Evolutionary conservation across 2,888 invertebrate species (phyloP), one percentile per base, ranked within the genome.

Genomic region (Ichneumoninae sp.): DNA sequence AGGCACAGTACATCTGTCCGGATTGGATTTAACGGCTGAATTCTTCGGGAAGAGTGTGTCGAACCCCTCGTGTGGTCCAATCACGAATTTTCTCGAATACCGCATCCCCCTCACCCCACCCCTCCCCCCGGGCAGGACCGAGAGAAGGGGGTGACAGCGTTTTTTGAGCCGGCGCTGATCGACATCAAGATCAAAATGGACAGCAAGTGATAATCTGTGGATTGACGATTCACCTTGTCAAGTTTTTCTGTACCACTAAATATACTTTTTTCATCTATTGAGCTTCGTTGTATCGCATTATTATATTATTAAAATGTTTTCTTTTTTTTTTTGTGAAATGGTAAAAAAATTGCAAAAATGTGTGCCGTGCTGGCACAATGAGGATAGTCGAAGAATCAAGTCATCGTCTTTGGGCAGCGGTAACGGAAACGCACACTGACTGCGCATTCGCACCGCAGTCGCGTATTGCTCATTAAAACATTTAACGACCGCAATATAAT

Each of bases 401-500:
- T 73, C 70, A 36, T 33, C 77, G 76, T 68, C 83, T 88, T 90
- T 91, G 86, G 88, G 86, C 87, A 13, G 33, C 70, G n/a, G 66
- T 73, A 33, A 63, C 30, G 74, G n/a, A 77, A 66, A 57, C 60
- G 50, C 47, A 75, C 66, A 60, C 74, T 36, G 30, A 83, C 63
- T 26, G 3, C n/a, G 47, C 33, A 69, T 63, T 52, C 69, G 70
- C 75, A 83, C 76, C 80, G 78, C 77, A 81, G 85, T 47, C 30
- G 63, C 66, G 77, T 33, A 79, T 60, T 85, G 89, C 91, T 92
- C 92, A 92, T 93, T 93, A 92, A 92, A 91, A 89, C 90, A 87
- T 89, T 91, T 91, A 90, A 92, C 89, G 87, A 83, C 85, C 83
- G 81, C 90, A 91, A 89, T 93, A 92, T 92, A 93, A 92, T 92